Evolutionary conservation across 2,113 vertebrate genomes (phyloP).

Genomic region (Microcebus griseorufus): DNA sequence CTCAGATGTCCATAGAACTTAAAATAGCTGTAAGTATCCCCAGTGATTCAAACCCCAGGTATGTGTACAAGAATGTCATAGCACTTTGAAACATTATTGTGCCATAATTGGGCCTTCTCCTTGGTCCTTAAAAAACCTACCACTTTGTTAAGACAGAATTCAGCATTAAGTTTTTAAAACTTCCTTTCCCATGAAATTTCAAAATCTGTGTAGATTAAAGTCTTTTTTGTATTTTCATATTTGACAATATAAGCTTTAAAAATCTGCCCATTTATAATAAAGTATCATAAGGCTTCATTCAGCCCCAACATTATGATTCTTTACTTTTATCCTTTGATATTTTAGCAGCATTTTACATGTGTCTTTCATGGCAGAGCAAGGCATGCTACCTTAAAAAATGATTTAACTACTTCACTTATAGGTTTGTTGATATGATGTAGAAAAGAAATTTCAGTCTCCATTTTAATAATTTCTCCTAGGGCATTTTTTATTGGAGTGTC

Average conservation of each 20-base stretch:
- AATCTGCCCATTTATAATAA: not conserved
- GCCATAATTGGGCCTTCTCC: not conserved
- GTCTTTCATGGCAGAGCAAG: slow-evolving; percentile 2
- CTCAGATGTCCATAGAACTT: slow-evolving; percentile 24
- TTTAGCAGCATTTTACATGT: slow-evolving; percentile 33
- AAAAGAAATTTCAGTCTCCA: not conserved
- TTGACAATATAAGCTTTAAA: not conserved
- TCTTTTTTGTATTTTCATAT: slow-evolving; percentile 36
- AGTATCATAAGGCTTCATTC: not conserved
- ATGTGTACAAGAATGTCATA: not conserved
- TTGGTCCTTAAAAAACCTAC: not conserved
- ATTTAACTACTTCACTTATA: not conserved
- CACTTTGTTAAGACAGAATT: slow-evolving; percentile 28
- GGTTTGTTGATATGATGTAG: not conserved
- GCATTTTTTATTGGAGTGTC: not conserved
- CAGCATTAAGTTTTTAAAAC: not conserved
- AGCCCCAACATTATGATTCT: not conserved
- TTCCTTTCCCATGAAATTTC: not conserved
- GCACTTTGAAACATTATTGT: not conserved
- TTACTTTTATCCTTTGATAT: not conserved
- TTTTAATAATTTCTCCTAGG: not conserved
- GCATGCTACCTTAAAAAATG: not conserved
- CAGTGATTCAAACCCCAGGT: slow-evolving; percentile 3
- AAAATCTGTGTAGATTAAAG: not conserved
- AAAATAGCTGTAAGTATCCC: not conserved